phyloP scores from a whole-genome alignment of 2,888 invertebrate genomes.

The Colletes collaris region DNA sequence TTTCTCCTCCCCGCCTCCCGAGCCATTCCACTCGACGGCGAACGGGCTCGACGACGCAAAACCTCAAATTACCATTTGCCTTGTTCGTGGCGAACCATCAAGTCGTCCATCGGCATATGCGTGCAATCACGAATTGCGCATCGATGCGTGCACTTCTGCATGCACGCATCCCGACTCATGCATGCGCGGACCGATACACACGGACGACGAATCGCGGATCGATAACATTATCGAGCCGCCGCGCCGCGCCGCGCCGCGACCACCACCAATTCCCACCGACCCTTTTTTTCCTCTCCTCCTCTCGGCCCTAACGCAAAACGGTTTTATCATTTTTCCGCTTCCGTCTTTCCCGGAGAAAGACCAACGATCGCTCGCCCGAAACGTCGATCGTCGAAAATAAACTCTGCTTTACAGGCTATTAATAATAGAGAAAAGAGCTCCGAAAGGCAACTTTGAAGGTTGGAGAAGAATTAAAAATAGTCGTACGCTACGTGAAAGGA shows the following conservation, averaged over 20 bases:
- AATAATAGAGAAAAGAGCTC: no score
- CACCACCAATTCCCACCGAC: conserved; percentile 28
- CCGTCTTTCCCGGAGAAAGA: no score
- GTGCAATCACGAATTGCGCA: conserved; percentile 68
- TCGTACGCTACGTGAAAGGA: no score
- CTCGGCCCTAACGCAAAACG: not conserved
- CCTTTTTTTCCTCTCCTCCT: not conserved
- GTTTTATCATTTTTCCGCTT: not conserved
- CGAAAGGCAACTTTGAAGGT: no score
- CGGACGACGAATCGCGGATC: conserved; percentile 53
- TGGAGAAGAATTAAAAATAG: no score
- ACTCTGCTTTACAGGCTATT: no score
- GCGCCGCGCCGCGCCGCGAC: not conserved
- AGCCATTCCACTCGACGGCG: not conserved
- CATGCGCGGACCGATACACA: conserved; percentile 41
- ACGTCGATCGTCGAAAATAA: no score
- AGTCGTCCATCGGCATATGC: conserved; percentile 63
- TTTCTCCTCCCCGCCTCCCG: not conserved
- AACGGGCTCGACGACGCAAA: conserved; percentile 34
- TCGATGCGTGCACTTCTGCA: conserved; percentile 68
- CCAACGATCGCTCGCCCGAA: no score
- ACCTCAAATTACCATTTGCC: conserved; percentile 66
- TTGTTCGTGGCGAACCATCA: conserved; percentile 60
- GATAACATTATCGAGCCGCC: conserved; percentile 58
- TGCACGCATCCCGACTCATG: conserved; percentile 60